Base-by-base conservation (phyloP, 2,797 vertebrate species). In the Coregonus ussuriensis region DNA sequence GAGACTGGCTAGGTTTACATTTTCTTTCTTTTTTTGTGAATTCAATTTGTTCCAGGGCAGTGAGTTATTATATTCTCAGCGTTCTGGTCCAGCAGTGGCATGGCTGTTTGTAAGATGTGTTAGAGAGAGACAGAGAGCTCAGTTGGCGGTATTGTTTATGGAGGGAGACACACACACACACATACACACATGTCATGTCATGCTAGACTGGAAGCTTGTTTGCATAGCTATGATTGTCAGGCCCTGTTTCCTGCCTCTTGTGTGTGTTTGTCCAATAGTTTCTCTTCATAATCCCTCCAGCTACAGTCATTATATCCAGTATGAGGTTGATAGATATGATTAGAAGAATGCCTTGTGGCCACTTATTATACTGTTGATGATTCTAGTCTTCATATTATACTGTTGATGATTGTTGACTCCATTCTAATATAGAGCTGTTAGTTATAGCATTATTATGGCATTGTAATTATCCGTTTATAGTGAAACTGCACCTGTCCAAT, bases 11-110 rank as follows among this genome's bases (percentile, higher is more conserved):
- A 25, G 6, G 21, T 63, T 21, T 9, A 59, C 69, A 78, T 76
- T 51, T 79, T 54, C 18, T 54, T 54, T 69, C 74, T 51, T 79
- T 54, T 54, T 54, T 54, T 69, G 2, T 9, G 51, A 25, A 72
- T 72, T 54, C 53, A 21, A 70, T 70, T 70, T 41, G 67, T 70
- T 70, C 67, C 33, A 37, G 18, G 67, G 67, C 67, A 70, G 67
- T 70, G 63, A 79, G 81, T 47, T 47, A 62, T 59, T 59, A 59
- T 21, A 59, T 18, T 74, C 76, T 77, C 62, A 85, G 51, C 75
- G 9, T 62, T 62, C 56, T 62, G 56, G 56, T 62, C 56, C n/a
- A n/a, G n/a, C 35, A 9, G 16, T 78, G 77, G 76, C 80, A 25
- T 31, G 31, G 65, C 31, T 6, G 31, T 67, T 67, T 33, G 29